Base-by-base conservation (phyloP, 1,140 invertebrate genomes). In the Acromyrmex heyeri region DNA sequence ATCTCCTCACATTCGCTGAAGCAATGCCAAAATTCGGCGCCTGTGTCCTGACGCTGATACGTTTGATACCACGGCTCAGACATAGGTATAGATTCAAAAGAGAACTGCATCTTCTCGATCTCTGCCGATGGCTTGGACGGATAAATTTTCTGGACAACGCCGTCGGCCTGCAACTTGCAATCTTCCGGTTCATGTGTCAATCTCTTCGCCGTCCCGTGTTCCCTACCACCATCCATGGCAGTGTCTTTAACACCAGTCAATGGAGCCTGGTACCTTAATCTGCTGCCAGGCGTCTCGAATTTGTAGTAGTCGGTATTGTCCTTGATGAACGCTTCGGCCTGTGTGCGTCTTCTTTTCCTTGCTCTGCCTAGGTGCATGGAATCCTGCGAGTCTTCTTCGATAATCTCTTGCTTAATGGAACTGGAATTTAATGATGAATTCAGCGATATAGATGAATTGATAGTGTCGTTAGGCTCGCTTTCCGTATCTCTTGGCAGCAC, bases 41-140 rank as follows among this genome's bases (percentile, higher is more conserved):
- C 96, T 21, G 96, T 95, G 92, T 98, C 97, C 91, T 98, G 97
- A 0, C 97, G 95, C 85, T 96, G 96, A 92, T 97, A 98, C 0
- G 97, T 97, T 89, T 97, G 96, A 94, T 97, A 98, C 97, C 97
- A 98, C 0, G 97, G 96, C 91, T 98, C 97, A 59, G 96, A 96
- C 69, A 93, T 95, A 5, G 97, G 97, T 82, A 97, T 94, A 21
- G 95, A 96, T 94, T 98, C 97, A 91, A 98, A 98, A 0, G 97
- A 97, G 92, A 97, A 98, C 75, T 96, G 96, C 92, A 97, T 95
- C 90, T 97, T 96, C 86, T 96, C 96, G 30, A 97, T 95, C 65
- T 96, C 95, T 16, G 96, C 94, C 4, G 96, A 96, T 48, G 96
- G 96, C 86, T 96, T 96, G 88, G 94, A 92, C 89, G 93, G 92